Evolutionary conservation across 2,113 vertebrate species (phyloP).

Genomic region (Brachirus orientalis): DNA sequence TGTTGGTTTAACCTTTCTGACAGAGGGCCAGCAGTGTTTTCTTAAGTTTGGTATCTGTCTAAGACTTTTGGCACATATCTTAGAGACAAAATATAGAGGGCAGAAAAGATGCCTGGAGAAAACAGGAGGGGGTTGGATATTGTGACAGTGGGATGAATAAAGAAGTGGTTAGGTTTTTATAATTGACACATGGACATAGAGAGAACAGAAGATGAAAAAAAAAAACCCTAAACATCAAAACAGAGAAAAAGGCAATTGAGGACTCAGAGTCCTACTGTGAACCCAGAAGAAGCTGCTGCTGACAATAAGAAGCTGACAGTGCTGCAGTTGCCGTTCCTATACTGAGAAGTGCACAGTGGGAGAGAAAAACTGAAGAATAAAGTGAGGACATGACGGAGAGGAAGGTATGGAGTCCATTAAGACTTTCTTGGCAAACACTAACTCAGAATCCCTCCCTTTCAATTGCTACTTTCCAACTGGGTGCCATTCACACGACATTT

Average conservation of each 20-base stretch:
- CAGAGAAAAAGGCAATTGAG: slow-evolving; percentile 8
- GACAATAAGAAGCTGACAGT: slow-evolving; percentile 13
- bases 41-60: slow-evolving; percentile 59
- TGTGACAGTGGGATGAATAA: slow-evolving; percentile 11
- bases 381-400: slow-evolving; percentile 12
- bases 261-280: slow-evolving; percentile 24
- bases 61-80: slow-evolving; percentile 62
- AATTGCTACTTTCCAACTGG: slow-evolving; percentile 42
- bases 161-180: slow-evolving; percentile 3
- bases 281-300: slow-evolving; percentile 42
- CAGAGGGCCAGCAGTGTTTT: slow-evolving; percentile 55
- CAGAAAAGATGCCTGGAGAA: slow-evolving; percentile 22
- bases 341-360: slow-evolving; percentile 15
- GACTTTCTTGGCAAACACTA: slow-evolving; percentile 23
- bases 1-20: slow-evolving; percentile 64
- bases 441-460: slow-evolving; percentile 19
- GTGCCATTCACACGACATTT: slow-evolving; percentile 59
- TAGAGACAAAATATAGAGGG: slow-evolving; percentile 17
- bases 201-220: slow-evolving; percentile 1
- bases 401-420: slow-evolving; percentile 51
- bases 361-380: slow-evolving; percentile 11
- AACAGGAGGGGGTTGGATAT: neutral
- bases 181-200: slow-evolving; percentile 4
- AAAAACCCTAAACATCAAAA: neutral
- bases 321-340: slow-evolving; percentile 1